Percentiles rank a stretch among this genome's conserved stretches.
phyloP scores from a whole-genome alignment of 2,888 invertebrate genomes.

The Lasioglossum calceatum region DNA sequence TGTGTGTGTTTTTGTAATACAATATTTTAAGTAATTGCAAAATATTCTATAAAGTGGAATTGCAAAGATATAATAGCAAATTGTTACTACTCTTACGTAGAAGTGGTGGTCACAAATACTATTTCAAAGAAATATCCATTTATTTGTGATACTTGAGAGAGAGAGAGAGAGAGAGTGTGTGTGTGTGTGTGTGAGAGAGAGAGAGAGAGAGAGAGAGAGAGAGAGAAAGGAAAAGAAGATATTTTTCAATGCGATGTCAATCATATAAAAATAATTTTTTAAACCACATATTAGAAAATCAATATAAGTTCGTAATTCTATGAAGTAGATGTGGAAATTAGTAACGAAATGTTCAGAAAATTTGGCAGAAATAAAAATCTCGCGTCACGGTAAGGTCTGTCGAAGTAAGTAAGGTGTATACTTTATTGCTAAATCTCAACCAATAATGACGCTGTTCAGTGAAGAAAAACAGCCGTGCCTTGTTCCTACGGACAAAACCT shows the following conservation, averaged over 20 bases:
- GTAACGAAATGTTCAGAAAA: constrained; percentile 48
- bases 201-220: not conserved
- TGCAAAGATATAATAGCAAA: constrained; percentile 49
- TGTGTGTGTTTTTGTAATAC: constrained; percentile 60
- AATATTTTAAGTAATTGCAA: constrained; percentile 41
- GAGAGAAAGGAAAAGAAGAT: constrained; percentile 42
- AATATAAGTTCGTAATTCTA: constrained; percentile 64
- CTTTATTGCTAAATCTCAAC: constrained; percentile 44
- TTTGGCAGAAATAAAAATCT: constrained; percentile 38
- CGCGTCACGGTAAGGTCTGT: constrained; percentile 31
- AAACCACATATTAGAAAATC: constrained; percentile 58
- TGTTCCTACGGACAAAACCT: constrained; percentile 74
- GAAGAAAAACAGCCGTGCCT: constrained; percentile 76
- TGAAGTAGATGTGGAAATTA: constrained; percentile 45
- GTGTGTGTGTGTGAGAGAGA: not conserved
- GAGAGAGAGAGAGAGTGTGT: not conserved
- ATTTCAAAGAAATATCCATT: constrained; percentile 60
- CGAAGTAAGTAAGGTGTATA: constrained; percentile 41
- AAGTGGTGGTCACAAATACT: constrained; percentile 33
- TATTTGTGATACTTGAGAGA: constrained; percentile 62
- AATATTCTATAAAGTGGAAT: constrained; percentile 59
- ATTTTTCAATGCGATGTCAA: constrained; percentile 67
- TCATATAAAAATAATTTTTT: constrained; percentile 67
- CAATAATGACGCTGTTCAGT: constrained; percentile 49
- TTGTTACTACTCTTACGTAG: constrained; percentile 38